These are phyloP conservation scores for Prionailurus bengalensis DNA, from an alignment of 2,113 vertebrate species.

Conservation along the genomic window DNA sequence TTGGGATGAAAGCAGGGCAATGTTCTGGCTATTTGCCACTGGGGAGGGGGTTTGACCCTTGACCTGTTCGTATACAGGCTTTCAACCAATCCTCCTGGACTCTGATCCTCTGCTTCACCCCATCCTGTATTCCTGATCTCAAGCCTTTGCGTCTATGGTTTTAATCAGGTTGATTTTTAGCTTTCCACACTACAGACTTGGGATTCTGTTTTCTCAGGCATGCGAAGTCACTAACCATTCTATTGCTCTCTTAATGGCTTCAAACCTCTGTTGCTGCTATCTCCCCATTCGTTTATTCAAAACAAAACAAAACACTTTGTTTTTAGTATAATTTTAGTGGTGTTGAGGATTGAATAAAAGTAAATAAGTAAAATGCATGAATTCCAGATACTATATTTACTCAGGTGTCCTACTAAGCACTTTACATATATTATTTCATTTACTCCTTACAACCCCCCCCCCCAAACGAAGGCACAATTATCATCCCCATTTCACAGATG, in stretches of 20 bases:
- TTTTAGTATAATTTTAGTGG: not conserved
- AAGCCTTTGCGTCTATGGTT: not conserved
- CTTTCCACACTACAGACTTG: not conserved
- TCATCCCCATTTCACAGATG: slow-evolving; percentile 6
- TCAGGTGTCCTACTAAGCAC: not conserved
- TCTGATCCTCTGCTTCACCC: not conserved
- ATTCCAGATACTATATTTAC: not conserved
- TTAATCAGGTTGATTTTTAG: not conserved
- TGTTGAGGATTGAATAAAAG: not conserved
- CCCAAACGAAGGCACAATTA: not conserved
- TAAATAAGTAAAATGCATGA: not conserved
- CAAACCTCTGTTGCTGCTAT: not conserved
- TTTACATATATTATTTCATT: not conserved
- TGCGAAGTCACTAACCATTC: not conserved
- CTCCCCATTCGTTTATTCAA: not conserved
- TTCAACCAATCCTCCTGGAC: not conserved
- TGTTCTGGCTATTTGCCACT: not conserved
- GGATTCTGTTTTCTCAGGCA: not conserved
- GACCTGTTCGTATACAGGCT: not conserved
- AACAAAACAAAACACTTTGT: not conserved
- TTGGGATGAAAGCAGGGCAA: not conserved
- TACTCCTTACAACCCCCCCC: not conserved
- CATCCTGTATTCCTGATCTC: not conserved
- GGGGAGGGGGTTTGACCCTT: not conserved
- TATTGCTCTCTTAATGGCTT: not conserved